These are phyloP conservation scores for Takifugu flavidus DNA, from an alignment of 2,113 vertebrate genomes.

Conservation along the genomic window DNA sequence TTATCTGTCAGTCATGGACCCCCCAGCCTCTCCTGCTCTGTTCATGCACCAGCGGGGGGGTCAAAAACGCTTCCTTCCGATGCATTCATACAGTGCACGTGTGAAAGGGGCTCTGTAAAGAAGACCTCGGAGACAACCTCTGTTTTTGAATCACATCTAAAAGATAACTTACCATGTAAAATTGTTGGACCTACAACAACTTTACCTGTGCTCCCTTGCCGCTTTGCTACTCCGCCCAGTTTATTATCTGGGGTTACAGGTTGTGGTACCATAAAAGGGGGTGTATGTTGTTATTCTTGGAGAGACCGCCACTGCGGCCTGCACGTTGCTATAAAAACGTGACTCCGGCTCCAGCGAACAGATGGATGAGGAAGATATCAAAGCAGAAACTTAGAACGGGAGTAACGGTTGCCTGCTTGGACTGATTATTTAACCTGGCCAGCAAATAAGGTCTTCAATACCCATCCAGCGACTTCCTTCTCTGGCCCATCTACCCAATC, in stretches of 20 bases:
- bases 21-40: too few relatives aligned
- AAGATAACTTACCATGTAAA: too few relatives aligned
- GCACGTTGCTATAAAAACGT: background rate
- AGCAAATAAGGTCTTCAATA: conserved; percentile 8
- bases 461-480: background rate
- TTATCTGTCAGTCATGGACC: too few relatives aligned
- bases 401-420: background rate
- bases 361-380: conserved; percentile 41
- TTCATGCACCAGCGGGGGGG: too few relatives aligned
- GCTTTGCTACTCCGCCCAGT: conserved; percentile 33
- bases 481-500: background rate
- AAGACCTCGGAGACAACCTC: too few relatives aligned
- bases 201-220: conserved; percentile 12
- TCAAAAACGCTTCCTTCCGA: too few relatives aligned
- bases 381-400: conserved; percentile 22
- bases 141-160: too few relatives aligned
- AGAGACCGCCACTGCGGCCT: background rate
- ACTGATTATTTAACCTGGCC: conserved; percentile 28
- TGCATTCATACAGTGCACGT: too few relatives aligned
- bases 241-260: conserved; percentile 5
- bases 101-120: too few relatives aligned
- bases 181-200: background rate
- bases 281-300: conserved; percentile 4
- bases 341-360: background rate
- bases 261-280: conserved; percentile 2